Conservation (phyloP, 2,797 vertebrate species). For the Halcyon smyrnensis region DNA sequence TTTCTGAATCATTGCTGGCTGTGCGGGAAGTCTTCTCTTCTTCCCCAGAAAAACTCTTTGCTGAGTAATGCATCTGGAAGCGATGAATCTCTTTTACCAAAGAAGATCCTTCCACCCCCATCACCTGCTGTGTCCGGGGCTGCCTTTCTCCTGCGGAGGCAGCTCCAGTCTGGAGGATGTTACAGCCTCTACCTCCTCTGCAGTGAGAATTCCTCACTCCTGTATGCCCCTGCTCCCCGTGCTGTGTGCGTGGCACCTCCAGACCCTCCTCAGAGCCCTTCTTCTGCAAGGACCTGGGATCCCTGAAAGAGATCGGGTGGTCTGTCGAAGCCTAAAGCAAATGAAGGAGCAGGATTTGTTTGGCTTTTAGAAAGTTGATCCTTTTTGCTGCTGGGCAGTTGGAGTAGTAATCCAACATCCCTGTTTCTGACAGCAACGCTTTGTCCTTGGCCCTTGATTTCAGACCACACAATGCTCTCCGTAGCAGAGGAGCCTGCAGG, state of each 20-base stretch:
- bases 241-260: background rate
- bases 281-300: background rate
- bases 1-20: constrained; percentile 27
- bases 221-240: background rate
- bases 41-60: constrained; percentile 5
- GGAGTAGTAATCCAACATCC: background rate
- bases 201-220: background rate
- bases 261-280: background rate
- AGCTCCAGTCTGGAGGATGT: background rate
- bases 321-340: background rate
- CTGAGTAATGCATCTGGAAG: constrained; percentile 29
- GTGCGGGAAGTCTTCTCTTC: constrained; percentile 27
- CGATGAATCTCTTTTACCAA: background rate
- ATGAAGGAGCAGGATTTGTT: background rate
- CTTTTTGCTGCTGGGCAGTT: background rate
- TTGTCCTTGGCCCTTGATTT: background rate
- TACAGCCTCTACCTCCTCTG: background rate
- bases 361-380: background rate
- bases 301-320: background rate
- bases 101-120: background rate
- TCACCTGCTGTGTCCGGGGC: background rate
- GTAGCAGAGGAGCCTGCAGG: background rate
- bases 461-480: background rate
- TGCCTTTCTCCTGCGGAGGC: background rate
- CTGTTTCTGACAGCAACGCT: background rate